Percentiles rank a stretch among this genome's conserved stretches.
Conservation (phyloP, 1,140 invertebrate species). For the Sarcophaga peregrina region DNA sequence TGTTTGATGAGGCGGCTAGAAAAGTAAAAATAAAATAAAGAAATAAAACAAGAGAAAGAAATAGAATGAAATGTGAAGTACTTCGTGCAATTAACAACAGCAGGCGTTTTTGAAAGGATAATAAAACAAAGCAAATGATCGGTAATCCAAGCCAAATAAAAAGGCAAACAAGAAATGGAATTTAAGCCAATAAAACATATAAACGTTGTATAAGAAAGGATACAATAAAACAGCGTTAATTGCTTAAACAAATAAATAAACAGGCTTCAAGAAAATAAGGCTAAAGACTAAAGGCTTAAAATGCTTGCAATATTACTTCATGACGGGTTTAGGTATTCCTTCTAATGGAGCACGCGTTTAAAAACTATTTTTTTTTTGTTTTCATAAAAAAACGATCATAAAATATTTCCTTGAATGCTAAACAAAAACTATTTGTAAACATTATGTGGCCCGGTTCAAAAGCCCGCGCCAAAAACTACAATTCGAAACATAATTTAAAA, state of each 20-base stretch:
- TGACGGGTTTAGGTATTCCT: too few relatives aligned
- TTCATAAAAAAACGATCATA: constrained; percentile 12
- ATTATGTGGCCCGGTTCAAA: not conserved
- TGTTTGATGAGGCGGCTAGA: not conserved
- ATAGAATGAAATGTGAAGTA: not conserved
- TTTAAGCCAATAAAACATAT: too few relatives aligned
- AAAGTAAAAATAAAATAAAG: not conserved
- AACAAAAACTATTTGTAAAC: not conserved
- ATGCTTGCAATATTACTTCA: too few relatives aligned
- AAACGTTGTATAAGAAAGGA: not conserved
- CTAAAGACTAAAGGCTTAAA: too few relatives aligned
- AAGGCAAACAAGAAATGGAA: not conserved
- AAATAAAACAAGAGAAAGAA: not conserved
- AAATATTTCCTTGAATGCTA: not conserved
- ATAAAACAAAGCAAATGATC: not conserved
- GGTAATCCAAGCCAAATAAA: not conserved
- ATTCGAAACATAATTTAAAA: not conserved
- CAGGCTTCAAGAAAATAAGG: not conserved
- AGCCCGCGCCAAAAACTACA: not conserved
- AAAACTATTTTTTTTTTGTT: not conserved
- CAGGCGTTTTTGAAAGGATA: constrained; percentile 20
- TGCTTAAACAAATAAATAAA: not conserved
- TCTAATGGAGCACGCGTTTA: not conserved
- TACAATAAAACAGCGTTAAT: not conserved
- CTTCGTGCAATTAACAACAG: not conserved